These are phyloP conservation scores for Fundulus diaphanus DNA, from an alignment of 2,797 vertebrate genomes.

Conservation along the genomic window DNA sequence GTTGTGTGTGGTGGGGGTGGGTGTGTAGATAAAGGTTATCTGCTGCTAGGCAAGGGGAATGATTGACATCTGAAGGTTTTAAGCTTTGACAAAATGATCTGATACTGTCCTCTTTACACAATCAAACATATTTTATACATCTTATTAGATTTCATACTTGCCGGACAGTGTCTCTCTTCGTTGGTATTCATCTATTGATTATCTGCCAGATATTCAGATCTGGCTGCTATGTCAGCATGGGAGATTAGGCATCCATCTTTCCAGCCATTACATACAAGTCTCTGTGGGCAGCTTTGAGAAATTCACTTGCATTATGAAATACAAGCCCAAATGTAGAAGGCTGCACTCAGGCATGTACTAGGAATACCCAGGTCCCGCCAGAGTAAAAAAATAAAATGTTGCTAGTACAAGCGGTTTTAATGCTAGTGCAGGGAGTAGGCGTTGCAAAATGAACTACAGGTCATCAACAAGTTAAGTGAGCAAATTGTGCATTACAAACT, in stretches of 20 bases:
- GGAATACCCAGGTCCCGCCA: not conserved
- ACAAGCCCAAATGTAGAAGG: conserved; percentile 1
- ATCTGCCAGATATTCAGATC: conserved; percentile 15
- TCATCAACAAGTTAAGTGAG: conserved; percentile 2
- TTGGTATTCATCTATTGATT: conserved; percentile 17
- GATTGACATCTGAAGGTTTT: conserved; percentile 65
- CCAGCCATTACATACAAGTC: conserved; percentile 5
- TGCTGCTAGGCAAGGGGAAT: conserved; percentile 39
- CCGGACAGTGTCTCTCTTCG: not conserved
- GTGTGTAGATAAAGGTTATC: conserved; percentile 65
- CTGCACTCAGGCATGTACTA: not conserved
- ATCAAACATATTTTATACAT: conserved; percentile 31
- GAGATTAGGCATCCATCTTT: conserved; percentile 2
- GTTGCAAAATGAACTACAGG: not conserved
- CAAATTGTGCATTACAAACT: not conserved
- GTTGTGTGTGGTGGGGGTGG: conserved; percentile 3
- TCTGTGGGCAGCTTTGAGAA: not conserved
- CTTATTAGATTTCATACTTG: conserved; percentile 15
- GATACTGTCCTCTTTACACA: conserved; percentile 49
- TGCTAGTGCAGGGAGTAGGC: not conserved
- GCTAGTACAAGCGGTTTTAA: not conserved
- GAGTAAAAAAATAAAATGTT: not conserved
- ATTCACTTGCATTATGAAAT: conserved; percentile 9
- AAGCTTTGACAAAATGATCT: conserved; percentile 59
- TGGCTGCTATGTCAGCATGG: conserved; percentile 1